phyloP scores from a whole-genome alignment of 53 echinoderm and acorn worm species.

The Mesocentrotus franciscanus region DNA sequence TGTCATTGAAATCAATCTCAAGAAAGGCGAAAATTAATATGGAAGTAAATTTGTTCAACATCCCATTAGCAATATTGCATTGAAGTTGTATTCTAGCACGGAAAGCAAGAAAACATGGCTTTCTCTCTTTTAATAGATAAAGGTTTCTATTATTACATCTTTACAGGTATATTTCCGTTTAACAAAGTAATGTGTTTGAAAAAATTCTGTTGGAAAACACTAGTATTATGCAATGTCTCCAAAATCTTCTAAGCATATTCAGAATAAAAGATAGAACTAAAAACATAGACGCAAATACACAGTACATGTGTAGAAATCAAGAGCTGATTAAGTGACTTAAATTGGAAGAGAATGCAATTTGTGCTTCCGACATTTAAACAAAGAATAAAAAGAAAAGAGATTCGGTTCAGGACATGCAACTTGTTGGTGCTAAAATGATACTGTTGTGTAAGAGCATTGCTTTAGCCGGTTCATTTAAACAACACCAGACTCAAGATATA shows the following conservation, averaged over 20 bases:
- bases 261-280: neutral
- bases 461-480: neutral
- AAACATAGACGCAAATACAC: neutral
- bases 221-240: neutral
- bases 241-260: neutral
- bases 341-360: neutral
- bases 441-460: neutral
- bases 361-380: neutral
- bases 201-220: neutral
- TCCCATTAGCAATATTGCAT: too few relatives aligned
- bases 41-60: too few relatives aligned
- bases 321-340: neutral
- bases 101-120: too few relatives aligned
- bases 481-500: neutral
- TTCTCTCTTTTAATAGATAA: too few relatives aligned
- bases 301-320: neutral
- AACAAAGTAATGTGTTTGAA: neutral
- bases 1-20: too few relatives aligned
- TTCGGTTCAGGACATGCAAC: neutral
- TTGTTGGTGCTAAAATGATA: neutral
- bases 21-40: too few relatives aligned
- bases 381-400: neutral
- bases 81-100: too few relatives aligned
- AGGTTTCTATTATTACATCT: neutral
- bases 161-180: neutral